Conservation (phyloP, 1,140 invertebrate genomes). For the Trichogramma pretiosum region DNA sequence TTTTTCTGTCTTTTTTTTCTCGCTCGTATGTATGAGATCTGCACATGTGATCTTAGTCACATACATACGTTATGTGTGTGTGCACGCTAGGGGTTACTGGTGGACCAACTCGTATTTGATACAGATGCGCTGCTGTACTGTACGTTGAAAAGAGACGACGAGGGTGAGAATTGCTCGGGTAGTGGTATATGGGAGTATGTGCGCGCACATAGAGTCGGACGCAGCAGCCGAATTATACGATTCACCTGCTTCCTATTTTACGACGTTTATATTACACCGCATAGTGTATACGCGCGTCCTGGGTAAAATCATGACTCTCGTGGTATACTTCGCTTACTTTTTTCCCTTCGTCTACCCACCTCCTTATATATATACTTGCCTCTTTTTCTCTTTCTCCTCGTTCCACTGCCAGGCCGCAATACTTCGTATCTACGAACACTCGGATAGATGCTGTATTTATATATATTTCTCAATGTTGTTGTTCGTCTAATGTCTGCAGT, state of each 20-base stretch:
- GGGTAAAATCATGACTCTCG: constrained; percentile 33
- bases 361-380: too few species aligned
- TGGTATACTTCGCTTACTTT: too few species aligned
- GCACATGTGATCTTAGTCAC: constrained; percentile 29
- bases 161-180: constrained; percentile 34
- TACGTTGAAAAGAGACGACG: constrained; percentile 5
- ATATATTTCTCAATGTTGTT: too few species aligned
- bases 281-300: too few species aligned
- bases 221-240: constrained; percentile 41
- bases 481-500: too few species aligned
- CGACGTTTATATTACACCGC: constrained; percentile 45
- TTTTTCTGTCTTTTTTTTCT: not conserved
- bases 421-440: too few species aligned
- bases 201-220: too few species aligned
- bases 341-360: too few species aligned
- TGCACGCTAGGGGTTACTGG: constrained; percentile 19
- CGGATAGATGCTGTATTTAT: too few species aligned
- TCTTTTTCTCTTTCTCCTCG: too few species aligned
- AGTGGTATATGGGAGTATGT: constrained; percentile 14
- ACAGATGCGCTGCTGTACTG: constrained; percentile 7
- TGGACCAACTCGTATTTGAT: not conserved
- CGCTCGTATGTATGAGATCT: constrained; percentile 29
- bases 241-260: constrained; percentile 48
- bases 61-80: constrained; percentile 23
- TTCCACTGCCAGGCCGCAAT: too few species aligned